Evolutionary conservation across 23 tunicate species (phyloP).

Genomic region (Corella eumyota): DNA sequence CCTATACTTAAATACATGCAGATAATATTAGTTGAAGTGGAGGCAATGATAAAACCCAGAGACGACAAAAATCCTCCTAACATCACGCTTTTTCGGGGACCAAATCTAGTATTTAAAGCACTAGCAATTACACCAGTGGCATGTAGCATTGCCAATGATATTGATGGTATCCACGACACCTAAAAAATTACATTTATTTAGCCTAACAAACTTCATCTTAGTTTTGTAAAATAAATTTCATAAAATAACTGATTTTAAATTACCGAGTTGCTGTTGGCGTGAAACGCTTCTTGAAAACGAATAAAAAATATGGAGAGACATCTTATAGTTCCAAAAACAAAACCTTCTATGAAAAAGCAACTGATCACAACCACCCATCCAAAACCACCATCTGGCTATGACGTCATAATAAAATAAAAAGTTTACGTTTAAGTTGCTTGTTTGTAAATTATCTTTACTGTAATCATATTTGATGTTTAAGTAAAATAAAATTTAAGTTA

Average conservation of each 20-base stretch:
- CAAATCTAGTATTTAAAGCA: conserved; percentile 9
- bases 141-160: conserved; percentile 21
- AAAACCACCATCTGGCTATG: conserved; percentile 8
- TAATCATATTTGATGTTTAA: too few species aligned
- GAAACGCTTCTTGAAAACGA: conserved; percentile 19
- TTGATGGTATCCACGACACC: conserved; percentile 33
- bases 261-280: conserved; percentile 19
- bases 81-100: conserved; percentile 14
- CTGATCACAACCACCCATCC: conserved; percentile 28
- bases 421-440: too few species aligned
- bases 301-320: conserved; percentile 22
- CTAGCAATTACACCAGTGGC: conserved; percentile 16
- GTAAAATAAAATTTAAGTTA: too few species aligned
- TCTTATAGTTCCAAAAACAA: conserved; percentile 17
- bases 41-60: conserved; percentile 10
- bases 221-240: not conserved
- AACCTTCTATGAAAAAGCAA: conserved; percentile 31
- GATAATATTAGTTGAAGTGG: conserved; percentile 10
- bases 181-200: too few species aligned
- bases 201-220: not conserved
- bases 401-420: too few species aligned
- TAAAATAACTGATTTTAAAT: not conserved
- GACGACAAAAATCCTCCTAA: conserved; percentile 21
- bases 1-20: conserved; percentile 22
- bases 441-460: too few species aligned